Conservation (phyloP, 2,888 invertebrate genomes). For the Cephus spinipes region DNA sequence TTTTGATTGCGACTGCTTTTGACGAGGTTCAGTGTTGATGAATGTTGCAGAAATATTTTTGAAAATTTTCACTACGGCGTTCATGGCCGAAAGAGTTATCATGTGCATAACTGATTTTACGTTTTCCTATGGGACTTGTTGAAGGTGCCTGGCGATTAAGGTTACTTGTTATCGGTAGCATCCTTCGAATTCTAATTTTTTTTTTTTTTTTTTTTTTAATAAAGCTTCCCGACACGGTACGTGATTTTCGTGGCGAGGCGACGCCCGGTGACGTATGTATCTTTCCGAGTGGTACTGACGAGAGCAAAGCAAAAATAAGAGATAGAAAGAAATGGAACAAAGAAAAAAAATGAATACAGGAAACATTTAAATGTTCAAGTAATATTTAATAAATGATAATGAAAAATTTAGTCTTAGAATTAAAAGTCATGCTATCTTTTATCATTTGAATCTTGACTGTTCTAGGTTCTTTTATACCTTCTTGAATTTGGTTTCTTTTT, state of each 20-base stretch:
- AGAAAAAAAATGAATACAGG: slow-evolving; percentile 30
- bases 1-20: background rate
- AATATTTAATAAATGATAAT: slow-evolving; percentile 43
- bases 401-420: slow-evolving; percentile 34
- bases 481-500: too few species aligned
- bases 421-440: slow-evolving; percentile 13
- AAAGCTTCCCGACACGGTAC: background rate
- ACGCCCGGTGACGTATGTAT: slow-evolving; percentile 23
- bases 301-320: slow-evolving; percentile 8
- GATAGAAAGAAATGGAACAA: background rate
- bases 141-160: too few species aligned
- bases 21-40: background rate
- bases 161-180: background rate
- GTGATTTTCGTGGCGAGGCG: slow-evolving; percentile 20
- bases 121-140: too few species aligned
- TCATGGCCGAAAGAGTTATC: too few species aligned
- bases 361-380: slow-evolving; percentile 44
- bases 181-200: background rate
- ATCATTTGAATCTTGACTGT: background rate
- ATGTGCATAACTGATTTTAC: too few species aligned
- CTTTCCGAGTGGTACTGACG: background rate
- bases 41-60: background rate
- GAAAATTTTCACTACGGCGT: background rate
- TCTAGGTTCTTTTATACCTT: background rate
- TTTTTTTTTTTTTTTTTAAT: background rate